A percentile compares a stretch with the other conserved stretches of the same genome.
Evolutionary conservation across 2,888 invertebrate genomes (phyloP).

Genomic region (Cosmia pyralina): DNA sequence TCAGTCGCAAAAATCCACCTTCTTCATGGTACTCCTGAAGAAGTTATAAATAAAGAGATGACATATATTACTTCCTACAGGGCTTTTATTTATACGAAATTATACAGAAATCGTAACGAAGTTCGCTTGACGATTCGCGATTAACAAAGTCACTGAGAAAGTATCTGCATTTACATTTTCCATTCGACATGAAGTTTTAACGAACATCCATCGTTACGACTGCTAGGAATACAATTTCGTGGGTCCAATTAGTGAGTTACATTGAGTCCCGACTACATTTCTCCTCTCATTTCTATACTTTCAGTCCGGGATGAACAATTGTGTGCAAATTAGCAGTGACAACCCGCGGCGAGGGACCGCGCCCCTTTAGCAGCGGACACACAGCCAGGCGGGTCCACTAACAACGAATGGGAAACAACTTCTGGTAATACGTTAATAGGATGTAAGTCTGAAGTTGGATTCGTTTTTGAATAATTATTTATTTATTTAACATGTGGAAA

Average conservation of each 20-base stretch:
- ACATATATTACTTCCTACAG: conserved; percentile 5
- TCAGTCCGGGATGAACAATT: conserved; percentile 86
- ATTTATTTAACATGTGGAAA: too few species aligned
- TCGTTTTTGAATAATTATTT: not conserved
- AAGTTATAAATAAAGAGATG: not conserved
- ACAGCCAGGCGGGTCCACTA: conserved; percentile 59
- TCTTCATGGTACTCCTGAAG: not conserved
- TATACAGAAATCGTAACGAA: conserved; percentile 57
- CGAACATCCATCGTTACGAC: conserved; percentile 75
- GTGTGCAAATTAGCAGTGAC: conserved; percentile 88
- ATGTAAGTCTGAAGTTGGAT: not conserved
- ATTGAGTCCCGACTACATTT: conserved; percentile 81
- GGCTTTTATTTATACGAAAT: conserved; percentile 32
- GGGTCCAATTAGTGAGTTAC: conserved; percentile 83
- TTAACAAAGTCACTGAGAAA: conserved; percentile 73
- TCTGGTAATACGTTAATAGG: conserved; percentile 17
- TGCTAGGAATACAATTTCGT: conserved; percentile 76
- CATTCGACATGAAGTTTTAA: conserved; percentile 78
- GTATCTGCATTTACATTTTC: conserved; percentile 76
- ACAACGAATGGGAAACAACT: conserved; percentile 21
- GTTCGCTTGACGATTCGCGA: conserved; percentile 68
- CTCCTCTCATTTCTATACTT: conserved; percentile 85
- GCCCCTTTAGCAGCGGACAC: conserved; percentile 69
- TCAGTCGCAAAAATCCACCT: not conserved
- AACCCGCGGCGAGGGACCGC: conserved; percentile 79